Conservation (phyloP, 2,113 vertebrate genomes). For the Brachionichthys hirsutus region DNA sequence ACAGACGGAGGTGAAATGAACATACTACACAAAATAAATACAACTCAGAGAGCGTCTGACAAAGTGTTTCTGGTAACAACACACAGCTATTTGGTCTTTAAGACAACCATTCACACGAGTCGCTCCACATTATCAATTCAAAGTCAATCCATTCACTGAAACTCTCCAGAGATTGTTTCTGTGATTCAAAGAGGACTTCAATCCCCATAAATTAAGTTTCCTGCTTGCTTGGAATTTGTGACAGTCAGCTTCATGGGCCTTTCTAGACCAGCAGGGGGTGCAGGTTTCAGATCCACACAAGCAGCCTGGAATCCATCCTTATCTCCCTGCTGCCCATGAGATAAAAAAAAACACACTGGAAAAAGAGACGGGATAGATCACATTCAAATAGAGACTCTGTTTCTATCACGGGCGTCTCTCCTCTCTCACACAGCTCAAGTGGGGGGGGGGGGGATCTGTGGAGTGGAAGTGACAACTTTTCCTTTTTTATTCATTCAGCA, state of each 20-base stretch:
- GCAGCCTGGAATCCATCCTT: slow-evolving; percentile 51
- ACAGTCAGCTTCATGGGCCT: slow-evolving; percentile 3
- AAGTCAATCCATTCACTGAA: too few relatives aligned
- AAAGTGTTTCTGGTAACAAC: too few relatives aligned
- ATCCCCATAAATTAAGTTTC: background rate
- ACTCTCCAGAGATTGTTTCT: background rate
- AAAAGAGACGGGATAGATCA: slow-evolving; percentile 71
- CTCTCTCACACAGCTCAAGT: slow-evolving; percentile 22
- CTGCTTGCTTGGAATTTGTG: background rate
- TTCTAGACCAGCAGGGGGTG: slow-evolving; percentile 62
- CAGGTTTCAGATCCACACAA: slow-evolving; percentile 21
- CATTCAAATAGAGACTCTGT: slow-evolving; percentile 40
- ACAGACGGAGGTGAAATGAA: too few relatives aligned
- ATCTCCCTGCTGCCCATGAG: slow-evolving; percentile 50
- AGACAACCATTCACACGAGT: too few relatives aligned
- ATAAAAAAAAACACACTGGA: slow-evolving; percentile 67
- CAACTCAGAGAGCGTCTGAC: too few relatives aligned
- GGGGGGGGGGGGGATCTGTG: slow-evolving; percentile 6
- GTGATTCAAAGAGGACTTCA: background rate
- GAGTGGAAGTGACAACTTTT: slow-evolving; percentile 6
- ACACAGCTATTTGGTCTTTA: too few relatives aligned
- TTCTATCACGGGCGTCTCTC: slow-evolving; percentile 33
- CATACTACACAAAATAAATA: too few relatives aligned
- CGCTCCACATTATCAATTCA: too few relatives aligned
- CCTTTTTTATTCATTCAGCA: slow-evolving; percentile 1